phyloP scores from a whole-genome alignment of 2,113 vertebrate genomes.

The Ailurus styani region DNA sequence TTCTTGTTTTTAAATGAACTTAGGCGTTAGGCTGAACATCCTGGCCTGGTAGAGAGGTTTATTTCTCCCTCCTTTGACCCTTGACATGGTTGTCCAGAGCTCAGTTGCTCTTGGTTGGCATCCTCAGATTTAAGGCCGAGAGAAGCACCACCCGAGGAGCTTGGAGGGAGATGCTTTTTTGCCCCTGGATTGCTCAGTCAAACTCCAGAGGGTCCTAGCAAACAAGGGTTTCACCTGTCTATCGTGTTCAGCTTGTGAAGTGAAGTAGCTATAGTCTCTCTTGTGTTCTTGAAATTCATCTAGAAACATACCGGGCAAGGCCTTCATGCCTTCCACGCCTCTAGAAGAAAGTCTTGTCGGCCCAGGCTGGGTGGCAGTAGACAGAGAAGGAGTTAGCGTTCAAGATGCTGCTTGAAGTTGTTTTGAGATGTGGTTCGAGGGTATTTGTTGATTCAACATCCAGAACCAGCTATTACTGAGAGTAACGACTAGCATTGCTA shows the following conservation, averaged over 20 bases:
- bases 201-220: neutral
- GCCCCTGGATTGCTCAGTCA: neutral
- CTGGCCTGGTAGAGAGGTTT: neutral
- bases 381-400: neutral
- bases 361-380: neutral
- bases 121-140: neutral
- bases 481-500: constrained; percentile 30
- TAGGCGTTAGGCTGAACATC: neutral
- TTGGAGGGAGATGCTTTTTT: neutral
- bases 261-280: neutral
- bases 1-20: neutral
- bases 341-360: neutral
- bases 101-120: neutral
- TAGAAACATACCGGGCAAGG: neutral
- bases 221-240: neutral
- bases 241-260: neutral
- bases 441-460: constrained; percentile 31
- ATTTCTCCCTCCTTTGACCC: neutral
- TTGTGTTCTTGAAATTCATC: constrained; percentile 21
- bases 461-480: constrained; percentile 13
- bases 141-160: neutral
- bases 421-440: neutral
- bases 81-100: neutral
- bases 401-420: constrained; percentile 1
- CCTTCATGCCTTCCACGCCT: neutral